Percentiles rank a stretch among this genome's conserved stretches.
These are phyloP conservation scores for Platycheirus albimanus DNA, from an alignment of 2,888 invertebrate species.

Conservation along the genomic window DNA sequence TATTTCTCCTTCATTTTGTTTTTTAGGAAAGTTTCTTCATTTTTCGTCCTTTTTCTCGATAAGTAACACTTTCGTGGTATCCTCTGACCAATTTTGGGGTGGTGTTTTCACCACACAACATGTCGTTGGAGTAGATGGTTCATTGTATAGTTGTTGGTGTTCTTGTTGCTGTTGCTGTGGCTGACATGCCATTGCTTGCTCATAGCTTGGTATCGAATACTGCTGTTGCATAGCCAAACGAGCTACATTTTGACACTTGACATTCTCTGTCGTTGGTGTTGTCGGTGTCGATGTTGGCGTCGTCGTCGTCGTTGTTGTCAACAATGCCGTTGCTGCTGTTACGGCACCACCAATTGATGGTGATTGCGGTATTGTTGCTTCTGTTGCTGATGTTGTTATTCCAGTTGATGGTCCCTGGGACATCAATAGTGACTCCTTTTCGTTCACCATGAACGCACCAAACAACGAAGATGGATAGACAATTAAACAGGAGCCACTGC, in stretches of 20 bases:
- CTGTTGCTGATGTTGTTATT: constrained; percentile 43
- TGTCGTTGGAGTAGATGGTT: constrained; percentile 33
- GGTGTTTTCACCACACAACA: constrained; percentile 61
- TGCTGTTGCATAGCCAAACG: constrained; percentile 62
- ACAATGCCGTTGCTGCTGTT: constrained; percentile 48
- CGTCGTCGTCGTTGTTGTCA: constrained; percentile 58
- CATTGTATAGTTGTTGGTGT: constrained; percentile 55
- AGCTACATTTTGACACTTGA: constrained; percentile 67
- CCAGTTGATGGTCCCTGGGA: constrained; percentile 4
- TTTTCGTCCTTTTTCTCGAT: constrained; percentile 48
- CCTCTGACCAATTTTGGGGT: constrained; percentile 52
- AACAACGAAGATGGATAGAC: constrained; percentile 80
- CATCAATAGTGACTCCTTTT: constrained; percentile 74
- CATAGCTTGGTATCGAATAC: constrained; percentile 69
- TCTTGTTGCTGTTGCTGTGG: constrained; percentile 62
- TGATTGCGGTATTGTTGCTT: constrained; percentile 65
- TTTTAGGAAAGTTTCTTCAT: not conserved
- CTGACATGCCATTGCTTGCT: constrained; percentile 62
- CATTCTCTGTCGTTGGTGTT: constrained; percentile 63
- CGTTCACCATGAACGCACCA: constrained; percentile 79
- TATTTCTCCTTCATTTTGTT: constrained; percentile 9
- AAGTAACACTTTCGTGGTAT: constrained; percentile 40
- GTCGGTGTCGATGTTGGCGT: constrained; percentile 50
- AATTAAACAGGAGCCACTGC: constrained; percentile 78
- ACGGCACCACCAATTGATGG: constrained; percentile 60